These are phyloP conservation scores for Neopelma chrysocephalum DNA, from an alignment of 2,797 vertebrate species.

Conservation along the genomic window DNA sequence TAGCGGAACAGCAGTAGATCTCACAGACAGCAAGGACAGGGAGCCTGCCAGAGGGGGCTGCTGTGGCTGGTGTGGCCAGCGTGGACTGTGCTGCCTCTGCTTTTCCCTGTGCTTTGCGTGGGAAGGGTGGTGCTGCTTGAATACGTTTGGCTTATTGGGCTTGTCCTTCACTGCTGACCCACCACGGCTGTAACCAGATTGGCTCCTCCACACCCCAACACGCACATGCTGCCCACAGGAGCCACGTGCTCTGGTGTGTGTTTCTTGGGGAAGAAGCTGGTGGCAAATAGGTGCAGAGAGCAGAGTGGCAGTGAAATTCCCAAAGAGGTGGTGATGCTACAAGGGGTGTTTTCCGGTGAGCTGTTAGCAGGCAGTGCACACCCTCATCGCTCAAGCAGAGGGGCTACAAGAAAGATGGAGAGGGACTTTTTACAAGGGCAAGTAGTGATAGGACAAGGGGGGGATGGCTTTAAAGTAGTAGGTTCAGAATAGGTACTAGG, in stretches of 20 bases:
- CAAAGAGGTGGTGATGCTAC: not conserved
- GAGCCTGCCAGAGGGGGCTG: not conserved
- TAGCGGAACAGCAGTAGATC: not conserved
- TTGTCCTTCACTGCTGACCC: not conserved
- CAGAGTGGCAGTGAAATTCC: not conserved
- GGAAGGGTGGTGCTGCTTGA: not conserved
- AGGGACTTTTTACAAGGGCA: not conserved
- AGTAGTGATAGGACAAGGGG: not conserved
- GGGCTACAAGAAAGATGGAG: not conserved
- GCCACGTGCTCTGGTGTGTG: not conserved
- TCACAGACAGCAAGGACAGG: not conserved
- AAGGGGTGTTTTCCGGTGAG: not conserved
- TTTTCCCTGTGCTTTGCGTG: fast-evolving
- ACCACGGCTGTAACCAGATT: fast-evolving
- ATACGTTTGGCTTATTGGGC: not conserved
- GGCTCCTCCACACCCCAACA: not conserved
- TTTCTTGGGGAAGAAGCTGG: not conserved
- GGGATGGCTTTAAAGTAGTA: not conserved
- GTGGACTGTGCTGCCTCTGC: not conserved
- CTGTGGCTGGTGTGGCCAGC: fast-evolving
- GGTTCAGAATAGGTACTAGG: not conserved
- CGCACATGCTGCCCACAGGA: fast-evolving
- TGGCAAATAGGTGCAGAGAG: not conserved
- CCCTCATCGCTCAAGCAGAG: not conserved
- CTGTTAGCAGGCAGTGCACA: not conserved